phyloP scores from a whole-genome alignment of 2,797 vertebrate genomes.

The Jordanella pulchra region DNA sequence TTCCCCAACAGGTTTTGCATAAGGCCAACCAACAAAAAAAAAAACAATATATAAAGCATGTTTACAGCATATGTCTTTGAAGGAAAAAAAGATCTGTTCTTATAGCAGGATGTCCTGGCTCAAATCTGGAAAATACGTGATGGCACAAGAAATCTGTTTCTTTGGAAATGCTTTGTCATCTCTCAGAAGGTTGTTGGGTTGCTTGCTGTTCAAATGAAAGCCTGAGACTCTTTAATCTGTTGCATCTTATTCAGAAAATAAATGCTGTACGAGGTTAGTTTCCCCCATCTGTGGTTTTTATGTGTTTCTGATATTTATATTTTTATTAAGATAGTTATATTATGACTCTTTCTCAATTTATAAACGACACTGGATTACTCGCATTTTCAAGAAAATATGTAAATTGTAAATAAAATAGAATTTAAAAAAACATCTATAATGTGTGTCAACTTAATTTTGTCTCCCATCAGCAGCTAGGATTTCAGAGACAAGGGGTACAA shows the following conservation, averaged over 20 bases:
- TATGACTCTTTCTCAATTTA: not conserved
- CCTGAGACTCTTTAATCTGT: not conserved
- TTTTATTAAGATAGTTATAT: not conserved
- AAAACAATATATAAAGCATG: not conserved
- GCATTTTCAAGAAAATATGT: not conserved
- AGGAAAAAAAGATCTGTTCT: not conserved
- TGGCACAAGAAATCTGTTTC: not conserved
- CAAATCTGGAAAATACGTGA: not conserved
- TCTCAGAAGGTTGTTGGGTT: not conserved
- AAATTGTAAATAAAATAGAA: constrained; percentile 9
- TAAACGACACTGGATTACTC: not conserved
- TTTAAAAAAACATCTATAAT: not conserved
- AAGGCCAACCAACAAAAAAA: not conserved
- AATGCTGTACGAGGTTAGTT: not conserved
- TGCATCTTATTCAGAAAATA: not conserved
- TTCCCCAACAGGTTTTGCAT: not conserved
- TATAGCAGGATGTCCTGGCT: not conserved
- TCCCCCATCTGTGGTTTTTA: not conserved
- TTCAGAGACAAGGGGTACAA: not conserved
- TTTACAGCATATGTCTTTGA: not conserved
- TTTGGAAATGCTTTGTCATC: not conserved
- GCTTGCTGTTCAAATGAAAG: not conserved
- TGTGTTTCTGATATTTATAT: not conserved
- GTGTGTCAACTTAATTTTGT: not conserved
- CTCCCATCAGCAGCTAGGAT: not conserved